Evolutionary conservation across 2,113 vertebrate species (phyloP).

Genomic region (Chaetops frenatus): DNA sequence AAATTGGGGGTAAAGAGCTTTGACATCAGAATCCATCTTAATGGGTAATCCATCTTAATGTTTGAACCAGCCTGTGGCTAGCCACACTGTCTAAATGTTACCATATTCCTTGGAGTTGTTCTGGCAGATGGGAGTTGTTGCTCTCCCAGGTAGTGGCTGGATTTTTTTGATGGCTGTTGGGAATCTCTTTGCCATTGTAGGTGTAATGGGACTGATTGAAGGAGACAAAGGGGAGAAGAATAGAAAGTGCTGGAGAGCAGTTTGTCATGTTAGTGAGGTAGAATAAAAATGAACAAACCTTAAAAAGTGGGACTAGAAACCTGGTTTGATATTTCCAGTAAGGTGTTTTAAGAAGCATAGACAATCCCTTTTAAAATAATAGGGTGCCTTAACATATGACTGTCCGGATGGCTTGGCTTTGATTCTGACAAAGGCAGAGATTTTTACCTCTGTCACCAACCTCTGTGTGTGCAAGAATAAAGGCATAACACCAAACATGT

Average conservation of each 20-base stretch:
- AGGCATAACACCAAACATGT: fast-evolving
- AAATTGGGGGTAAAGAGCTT: fast-evolving
- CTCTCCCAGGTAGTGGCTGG: background rate
- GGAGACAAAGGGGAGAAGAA: background rate
- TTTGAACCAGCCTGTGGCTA: background rate
- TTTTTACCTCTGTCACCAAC: background rate
- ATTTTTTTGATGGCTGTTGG: background rate
- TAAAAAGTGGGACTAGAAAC: background rate
- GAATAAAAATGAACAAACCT: background rate
- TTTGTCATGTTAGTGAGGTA: background rate
- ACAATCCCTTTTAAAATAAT: background rate
- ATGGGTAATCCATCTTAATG: background rate
- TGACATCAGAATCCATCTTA: background rate
- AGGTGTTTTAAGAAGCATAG: background rate
- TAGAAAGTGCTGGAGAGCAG: background rate
- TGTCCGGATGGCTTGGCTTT: background rate
- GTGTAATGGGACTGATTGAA: background rate
- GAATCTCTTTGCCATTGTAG: background rate
- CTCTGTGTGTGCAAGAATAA: background rate
- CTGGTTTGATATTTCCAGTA: background rate
- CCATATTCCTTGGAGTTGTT: fast-evolving
- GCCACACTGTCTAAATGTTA: background rate
- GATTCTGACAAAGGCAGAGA: background rate
- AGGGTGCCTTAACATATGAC: background rate
- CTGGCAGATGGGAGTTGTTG: fast-evolving